Conservation (phyloP, 2,113 vertebrate species). For the Damaliscus lunatus region DNA sequence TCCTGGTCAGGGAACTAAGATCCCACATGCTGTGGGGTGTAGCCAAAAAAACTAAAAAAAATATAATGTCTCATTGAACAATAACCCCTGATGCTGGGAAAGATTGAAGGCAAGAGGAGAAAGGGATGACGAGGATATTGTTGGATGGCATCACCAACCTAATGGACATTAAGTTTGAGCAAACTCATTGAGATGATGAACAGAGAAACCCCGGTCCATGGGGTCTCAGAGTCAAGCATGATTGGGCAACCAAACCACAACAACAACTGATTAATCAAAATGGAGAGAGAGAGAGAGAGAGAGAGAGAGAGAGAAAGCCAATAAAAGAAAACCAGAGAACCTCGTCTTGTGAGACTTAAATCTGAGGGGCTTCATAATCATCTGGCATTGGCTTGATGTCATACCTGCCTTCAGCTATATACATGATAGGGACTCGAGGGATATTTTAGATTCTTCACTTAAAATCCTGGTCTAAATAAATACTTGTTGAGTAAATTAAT, state of each 20-base stretch:
- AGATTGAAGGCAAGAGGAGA: background rate
- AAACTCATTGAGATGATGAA: background rate
- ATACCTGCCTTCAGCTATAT: slow-evolving; percentile 92
- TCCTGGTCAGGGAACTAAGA: background rate
- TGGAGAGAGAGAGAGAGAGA: no score
- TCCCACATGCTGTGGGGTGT: background rate
- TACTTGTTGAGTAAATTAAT: background rate
- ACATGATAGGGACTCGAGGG: slow-evolving; percentile 91
- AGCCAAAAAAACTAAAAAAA: background rate
- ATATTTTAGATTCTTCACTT: slow-evolving; percentile 90
- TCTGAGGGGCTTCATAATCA: slow-evolving; percentile 89
- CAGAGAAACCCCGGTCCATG: background rate
- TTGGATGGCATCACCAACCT: background rate
- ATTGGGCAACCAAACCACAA: background rate
- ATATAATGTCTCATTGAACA: background rate
- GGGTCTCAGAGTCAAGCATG: background rate
- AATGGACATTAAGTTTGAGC: background rate
- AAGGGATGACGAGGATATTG: background rate
- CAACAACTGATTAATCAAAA: background rate
- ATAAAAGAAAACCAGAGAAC: background rate
- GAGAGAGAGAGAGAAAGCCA: background rate
- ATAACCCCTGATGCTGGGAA: background rate
- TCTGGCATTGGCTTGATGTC: slow-evolving; percentile 93
- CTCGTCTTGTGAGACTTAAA: slow-evolving; percentile 72
- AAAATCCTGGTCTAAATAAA: slow-evolving; percentile 84